A percentile compares a stretch with the other conserved stretches of the same genome.
Conservation (phyloP, 2,888 invertebrate genomes). For the Campoletis raptor region DNA sequence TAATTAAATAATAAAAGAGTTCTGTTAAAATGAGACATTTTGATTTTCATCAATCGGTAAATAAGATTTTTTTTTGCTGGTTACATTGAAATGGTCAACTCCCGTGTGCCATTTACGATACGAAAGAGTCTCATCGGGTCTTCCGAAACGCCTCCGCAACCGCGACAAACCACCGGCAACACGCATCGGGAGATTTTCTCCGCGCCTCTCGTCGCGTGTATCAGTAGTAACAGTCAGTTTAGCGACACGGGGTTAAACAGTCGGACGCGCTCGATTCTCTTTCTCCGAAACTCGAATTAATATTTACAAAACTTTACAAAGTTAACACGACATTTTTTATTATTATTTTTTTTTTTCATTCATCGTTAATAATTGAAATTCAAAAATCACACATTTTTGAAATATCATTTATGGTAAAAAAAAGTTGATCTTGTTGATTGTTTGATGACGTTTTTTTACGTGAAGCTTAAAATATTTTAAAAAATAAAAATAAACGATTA, state of each 20-base stretch:
- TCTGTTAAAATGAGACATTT: background rate
- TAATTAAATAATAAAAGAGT: background rate
- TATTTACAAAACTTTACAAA: background rate
- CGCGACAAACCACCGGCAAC: constrained; percentile 65
- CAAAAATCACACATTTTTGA: background rate
- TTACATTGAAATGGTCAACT: background rate
- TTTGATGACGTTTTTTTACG: background rate
- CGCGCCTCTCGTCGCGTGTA: constrained; percentile 73
- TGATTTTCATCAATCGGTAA: background rate
- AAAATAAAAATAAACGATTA: background rate
- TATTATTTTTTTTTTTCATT: background rate
- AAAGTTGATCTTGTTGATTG: background rate
- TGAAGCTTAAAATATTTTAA: background rate
- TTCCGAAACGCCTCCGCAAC: constrained; percentile 34
- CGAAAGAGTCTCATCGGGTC: constrained; percentile 6
- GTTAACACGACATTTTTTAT: background rate
- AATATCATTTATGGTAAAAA: background rate
- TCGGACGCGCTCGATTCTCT: constrained; percentile 73
- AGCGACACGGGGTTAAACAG: constrained; percentile 80
- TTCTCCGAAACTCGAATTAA: constrained; percentile 19
- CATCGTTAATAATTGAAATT: background rate
- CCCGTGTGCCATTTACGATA: constrained; percentile 9
- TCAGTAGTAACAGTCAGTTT: constrained; percentile 78
- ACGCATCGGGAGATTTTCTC: constrained; percentile 72
- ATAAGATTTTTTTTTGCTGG: background rate